A percentile compares a stretch with the other conserved stretches of the same genome.
phyloP scores from a whole-genome alignment of 1,140 invertebrate species.

The Neuroterus valhalla region DNA sequence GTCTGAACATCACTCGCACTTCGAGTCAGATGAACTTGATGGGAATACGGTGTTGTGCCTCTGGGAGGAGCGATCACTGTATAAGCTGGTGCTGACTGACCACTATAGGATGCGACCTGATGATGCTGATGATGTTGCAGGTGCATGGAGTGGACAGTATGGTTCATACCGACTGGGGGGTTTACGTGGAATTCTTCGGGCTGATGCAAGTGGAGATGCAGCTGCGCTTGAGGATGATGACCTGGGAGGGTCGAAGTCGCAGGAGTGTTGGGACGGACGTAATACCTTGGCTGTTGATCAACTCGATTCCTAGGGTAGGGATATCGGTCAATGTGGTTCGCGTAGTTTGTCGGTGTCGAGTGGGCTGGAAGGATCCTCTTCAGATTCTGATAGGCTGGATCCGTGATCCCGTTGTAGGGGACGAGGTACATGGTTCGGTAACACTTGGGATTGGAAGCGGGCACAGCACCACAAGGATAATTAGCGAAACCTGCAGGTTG shows the following conservation, averaged over 20 bases:
- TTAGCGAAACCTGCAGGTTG: conserved; percentile 51
- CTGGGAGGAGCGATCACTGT: conserved; percentile 60
- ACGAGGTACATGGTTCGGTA: conserved; percentile 83
- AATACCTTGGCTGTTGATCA: conserved; percentile 59
- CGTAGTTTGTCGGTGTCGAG: conserved; percentile 66
- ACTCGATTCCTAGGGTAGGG: conserved; percentile 63
- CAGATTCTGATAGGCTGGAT: conserved; percentile 72
- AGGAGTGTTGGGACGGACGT: conserved; percentile 51
- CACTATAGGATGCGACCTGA: conserved; percentile 53
- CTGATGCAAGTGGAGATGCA: conserved; percentile 69
- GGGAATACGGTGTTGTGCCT: conserved; percentile 39
- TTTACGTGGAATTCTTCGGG: conserved; percentile 62
- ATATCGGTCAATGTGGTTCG: conserved; percentile 70
- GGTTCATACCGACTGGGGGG: conserved; percentile 40
- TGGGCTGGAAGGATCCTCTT: conserved; percentile 70
- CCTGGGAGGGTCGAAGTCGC: conserved; percentile 41
- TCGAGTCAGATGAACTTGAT: conserved; percentile 54
- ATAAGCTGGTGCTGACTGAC: conserved; percentile 59
- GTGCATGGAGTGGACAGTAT: conserved; percentile 55
- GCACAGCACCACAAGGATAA: conserved; percentile 49
- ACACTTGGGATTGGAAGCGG: conserved; percentile 63
- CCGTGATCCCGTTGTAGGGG: conserved; percentile 79
- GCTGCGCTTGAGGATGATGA: conserved; percentile 50
- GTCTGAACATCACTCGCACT: conserved; percentile 60
- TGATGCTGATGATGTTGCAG: conserved; percentile 59